Conservation (phyloP, 2,113 vertebrate species). For the Phalacrocorax brasilianus region DNA sequence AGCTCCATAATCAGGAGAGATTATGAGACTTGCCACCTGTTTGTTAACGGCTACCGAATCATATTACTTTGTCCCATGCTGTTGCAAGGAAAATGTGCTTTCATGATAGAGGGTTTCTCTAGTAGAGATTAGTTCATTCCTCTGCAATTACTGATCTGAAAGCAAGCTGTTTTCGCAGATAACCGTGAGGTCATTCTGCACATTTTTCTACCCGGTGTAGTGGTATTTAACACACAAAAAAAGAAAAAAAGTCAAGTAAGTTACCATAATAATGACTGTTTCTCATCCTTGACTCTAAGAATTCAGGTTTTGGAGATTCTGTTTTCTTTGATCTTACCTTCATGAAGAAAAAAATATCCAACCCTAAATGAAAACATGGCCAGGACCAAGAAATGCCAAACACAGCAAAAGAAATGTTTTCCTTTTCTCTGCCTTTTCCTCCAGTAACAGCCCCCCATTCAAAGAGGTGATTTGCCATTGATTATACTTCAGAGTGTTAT, state of each 20-base stretch:
- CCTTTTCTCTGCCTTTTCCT: constrained; percentile 14
- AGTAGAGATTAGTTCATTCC: background rate
- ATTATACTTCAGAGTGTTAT: background rate
- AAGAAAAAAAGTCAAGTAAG: background rate
- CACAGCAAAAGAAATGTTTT: constrained; percentile 20
- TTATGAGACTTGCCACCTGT: background rate
- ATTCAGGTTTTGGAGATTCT: background rate
- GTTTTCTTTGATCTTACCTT: background rate
- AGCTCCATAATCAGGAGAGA: background rate
- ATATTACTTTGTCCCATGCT: background rate
- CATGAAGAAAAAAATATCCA: background rate
- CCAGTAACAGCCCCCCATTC: background rate
- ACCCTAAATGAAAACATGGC: background rate
- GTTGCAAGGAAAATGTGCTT: background rate
- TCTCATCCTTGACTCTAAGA: background rate
- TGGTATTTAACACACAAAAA: background rate
- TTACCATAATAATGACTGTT: background rate
- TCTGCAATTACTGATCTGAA: background rate
- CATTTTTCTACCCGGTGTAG: background rate
- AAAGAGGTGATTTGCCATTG: background rate
- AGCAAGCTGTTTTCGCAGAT: background rate
- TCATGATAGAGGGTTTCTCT: background rate
- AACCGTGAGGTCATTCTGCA: background rate
- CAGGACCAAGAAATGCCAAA: background rate
- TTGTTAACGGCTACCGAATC: background rate